phyloP scores from a whole-genome alignment of 2,113 vertebrate species.

The Coregonus clupeaformis region DNA sequence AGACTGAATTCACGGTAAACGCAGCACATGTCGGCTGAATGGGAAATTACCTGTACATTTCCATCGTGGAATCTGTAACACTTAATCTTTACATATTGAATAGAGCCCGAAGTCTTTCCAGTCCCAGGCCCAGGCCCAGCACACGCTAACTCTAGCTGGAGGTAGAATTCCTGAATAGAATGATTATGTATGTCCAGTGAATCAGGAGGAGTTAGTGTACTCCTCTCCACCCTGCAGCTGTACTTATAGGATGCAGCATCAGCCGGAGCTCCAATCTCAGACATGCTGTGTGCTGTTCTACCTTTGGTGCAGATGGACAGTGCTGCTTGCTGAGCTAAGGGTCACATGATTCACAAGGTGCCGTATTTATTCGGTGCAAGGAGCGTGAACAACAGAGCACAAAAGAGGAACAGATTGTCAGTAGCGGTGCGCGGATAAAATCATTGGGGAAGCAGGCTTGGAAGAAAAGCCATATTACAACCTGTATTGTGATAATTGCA shows the following conservation, averaged over 20 bases:
- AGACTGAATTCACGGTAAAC: too few relatives aligned
- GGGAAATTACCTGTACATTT: too few relatives aligned
- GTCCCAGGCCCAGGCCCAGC: too few relatives aligned
- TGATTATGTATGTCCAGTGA: conserved; percentile 58
- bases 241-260: conserved; percentile 55
- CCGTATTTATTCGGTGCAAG: conserved; percentile 69
- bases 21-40: too few relatives aligned
- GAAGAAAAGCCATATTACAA: too few relatives aligned
- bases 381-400: conserved; percentile 61
- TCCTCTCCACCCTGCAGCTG: conserved; percentile 52
- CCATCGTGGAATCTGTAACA: too few relatives aligned
- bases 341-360: conserved; percentile 64
- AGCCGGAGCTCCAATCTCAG: conserved; percentile 48
- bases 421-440: too few relatives aligned
- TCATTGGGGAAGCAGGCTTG: too few relatives aligned
- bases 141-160: conserved; percentile 35
- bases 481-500: too few relatives aligned
- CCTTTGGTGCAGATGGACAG: conserved; percentile 46
- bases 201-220: conserved; percentile 32
- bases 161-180: conserved; percentile 47
- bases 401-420: conserved; percentile 58
- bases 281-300: conserved; percentile 45
- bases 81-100: too few relatives aligned
- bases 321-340: conserved; percentile 5
- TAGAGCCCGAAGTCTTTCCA: too few relatives aligned